phyloP scores from a whole-genome alignment of 2,113 vertebrate genomes.

The Cardinalis cardinalis region DNA sequence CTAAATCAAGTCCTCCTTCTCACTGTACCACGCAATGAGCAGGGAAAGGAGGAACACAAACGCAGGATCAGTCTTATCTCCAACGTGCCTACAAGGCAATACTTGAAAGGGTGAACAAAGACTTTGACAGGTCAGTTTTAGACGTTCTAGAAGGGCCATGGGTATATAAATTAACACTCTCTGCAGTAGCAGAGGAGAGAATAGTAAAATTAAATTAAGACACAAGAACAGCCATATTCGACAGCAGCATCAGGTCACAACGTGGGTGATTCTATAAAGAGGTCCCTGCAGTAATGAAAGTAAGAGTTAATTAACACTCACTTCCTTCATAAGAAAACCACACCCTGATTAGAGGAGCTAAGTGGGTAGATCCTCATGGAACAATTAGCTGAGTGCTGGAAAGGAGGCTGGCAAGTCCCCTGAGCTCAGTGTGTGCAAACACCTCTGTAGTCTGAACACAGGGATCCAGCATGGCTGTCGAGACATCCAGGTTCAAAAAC shows the following conservation, averaged over 20 bases:
- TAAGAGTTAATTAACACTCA: conserved; percentile 46
- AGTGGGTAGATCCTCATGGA: conserved; percentile 20
- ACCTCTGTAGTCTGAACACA: not conserved
- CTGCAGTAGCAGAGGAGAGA: not conserved
- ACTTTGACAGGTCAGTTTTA: not conserved
- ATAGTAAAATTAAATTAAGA: not conserved
- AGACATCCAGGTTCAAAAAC: accelerated
- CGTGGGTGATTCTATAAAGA: not conserved
- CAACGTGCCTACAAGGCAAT: accelerated
- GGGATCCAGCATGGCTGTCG: not conserved
- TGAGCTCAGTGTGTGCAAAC: not conserved
- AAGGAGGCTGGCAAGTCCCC: not conserved
- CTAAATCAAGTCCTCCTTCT: not conserved
- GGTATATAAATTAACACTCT: not conserved
- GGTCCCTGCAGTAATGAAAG: conserved; percentile 28
- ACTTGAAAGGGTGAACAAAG: not conserved
- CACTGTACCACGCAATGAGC: not conserved
- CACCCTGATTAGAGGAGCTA: conserved; percentile 22
- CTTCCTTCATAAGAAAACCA: conserved; percentile 1
- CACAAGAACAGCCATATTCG: not conserved
- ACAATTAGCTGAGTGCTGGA: conserved; percentile 24
- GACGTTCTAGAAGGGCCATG: not conserved
- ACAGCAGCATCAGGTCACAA: not conserved
- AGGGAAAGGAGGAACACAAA: not conserved
- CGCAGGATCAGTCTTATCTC: not conserved